phyloP scores from a whole-genome alignment of 2,888 invertebrate genomes.

The Calliopum simillimum region DNA sequence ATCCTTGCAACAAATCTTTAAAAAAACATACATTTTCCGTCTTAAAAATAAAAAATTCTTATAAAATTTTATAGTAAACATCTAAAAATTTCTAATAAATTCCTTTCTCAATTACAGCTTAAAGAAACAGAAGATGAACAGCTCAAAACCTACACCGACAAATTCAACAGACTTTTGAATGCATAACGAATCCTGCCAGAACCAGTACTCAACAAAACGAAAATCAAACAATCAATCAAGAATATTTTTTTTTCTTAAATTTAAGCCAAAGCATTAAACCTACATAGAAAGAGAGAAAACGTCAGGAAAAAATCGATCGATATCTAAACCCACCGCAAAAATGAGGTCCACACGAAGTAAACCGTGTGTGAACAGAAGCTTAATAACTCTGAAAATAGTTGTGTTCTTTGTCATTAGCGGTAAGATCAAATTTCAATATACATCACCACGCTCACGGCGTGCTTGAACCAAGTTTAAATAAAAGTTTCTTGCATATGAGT shows the following conservation, averaged over 20 bases:
- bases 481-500: too few species aligned
- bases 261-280: conserved; percentile 12
- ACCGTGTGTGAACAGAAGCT: conserved; percentile 74
- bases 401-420: conserved; percentile 86
- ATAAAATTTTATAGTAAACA: too few species aligned
- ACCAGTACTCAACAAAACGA: conserved; percentile 19
- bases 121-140: too few species aligned
- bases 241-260: conserved; percentile 11
- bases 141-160: background rate
- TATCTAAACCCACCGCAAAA: conserved; percentile 27
- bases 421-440: conserved; percentile 55
- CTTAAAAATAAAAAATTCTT: too few species aligned
- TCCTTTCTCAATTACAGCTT: too few species aligned
- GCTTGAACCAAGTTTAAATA: too few species aligned
- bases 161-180: conserved; percentile 25
- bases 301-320: background rate
- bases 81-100: too few species aligned
- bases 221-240: background rate
- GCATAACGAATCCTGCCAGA: conserved; percentile 42
- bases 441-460: too few species aligned
- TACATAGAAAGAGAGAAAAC: conserved; percentile 1
- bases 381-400: conserved; percentile 83
- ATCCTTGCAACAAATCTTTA: too few species aligned
- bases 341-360: conserved; percentile 63
- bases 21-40: too few species aligned